A percentile compares a stretch with the other conserved stretches of the same genome.
Conservation (phyloP, 2,113 vertebrate species). For the rabbit (Oryctolagus cuniculus) region DNA sequence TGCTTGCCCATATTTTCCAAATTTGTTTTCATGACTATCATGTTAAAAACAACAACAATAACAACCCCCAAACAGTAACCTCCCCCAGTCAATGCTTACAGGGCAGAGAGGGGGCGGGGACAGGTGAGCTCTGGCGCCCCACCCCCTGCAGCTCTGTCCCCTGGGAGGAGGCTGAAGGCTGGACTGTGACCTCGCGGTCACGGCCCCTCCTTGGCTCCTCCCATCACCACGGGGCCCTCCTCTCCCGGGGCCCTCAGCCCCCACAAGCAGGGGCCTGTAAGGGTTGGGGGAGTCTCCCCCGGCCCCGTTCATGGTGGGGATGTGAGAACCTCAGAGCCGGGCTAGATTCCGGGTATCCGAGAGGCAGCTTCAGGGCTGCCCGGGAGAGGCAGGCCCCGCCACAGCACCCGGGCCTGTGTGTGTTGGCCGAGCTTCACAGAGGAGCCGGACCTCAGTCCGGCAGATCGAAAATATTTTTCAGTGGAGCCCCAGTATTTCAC, state of each 20-base stretch:
- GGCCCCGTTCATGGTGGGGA: neutral
- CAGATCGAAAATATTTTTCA: constrained; percentile 85
- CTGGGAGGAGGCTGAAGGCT: neutral
- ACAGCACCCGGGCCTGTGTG: constrained; percentile 49
- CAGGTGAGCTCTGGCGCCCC: neutral
- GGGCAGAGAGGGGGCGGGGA: neutral
- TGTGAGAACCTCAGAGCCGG: neutral
- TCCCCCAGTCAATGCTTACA: neutral
- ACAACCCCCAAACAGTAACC: neutral
- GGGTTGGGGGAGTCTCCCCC: neutral
- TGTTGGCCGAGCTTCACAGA: constrained; percentile 75
- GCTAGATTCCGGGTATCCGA: neutral
- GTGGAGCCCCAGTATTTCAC: constrained; percentile 77
- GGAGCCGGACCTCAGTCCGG: constrained; percentile 60
- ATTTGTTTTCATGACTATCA: neutral
- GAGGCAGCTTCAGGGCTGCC: neutral
- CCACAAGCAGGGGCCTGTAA: too few relatives aligned
- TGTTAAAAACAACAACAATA: neutral
- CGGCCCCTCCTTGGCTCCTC: neutral
- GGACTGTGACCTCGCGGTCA: neutral
- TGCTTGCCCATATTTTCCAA: neutral
- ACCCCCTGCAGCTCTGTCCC: neutral
- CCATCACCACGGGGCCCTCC: too few relatives aligned
- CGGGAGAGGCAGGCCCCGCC: constrained; percentile 59
- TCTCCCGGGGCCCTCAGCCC: too few relatives aligned